These are phyloP conservation scores for Araneus ventricosus DNA, from an alignment of 1,140 invertebrate genomes.

Conservation along the genomic window DNA sequence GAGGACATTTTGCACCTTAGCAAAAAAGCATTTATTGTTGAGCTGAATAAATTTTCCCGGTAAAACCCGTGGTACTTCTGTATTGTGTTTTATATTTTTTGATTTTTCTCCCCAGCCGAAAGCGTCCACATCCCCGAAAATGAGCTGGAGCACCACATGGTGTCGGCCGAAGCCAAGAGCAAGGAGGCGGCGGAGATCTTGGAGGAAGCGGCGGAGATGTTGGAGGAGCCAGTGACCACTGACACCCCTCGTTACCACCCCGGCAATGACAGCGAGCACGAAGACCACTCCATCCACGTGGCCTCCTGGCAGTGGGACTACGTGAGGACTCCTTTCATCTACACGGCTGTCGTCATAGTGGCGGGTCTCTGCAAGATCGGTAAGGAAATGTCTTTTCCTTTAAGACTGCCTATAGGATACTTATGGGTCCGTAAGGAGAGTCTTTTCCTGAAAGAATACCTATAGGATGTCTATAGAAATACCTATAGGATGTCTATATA, in stretches of 20 bases:
- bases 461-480: too few species aligned
- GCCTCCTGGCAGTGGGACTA: conserved; percentile 82
- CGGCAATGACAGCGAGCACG: not conserved
- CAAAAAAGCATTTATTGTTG: not conserved
- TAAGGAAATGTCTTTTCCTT: conserved; percentile 78
- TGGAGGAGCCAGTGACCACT: not conserved
- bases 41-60: not conserved
- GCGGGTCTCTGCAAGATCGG: conserved; percentile 84
- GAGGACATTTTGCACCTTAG: not conserved
- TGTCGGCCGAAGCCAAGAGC: not conserved
- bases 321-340: conserved; percentile 83
- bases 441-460: too few species aligned
- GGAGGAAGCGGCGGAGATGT: too few species aligned
- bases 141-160: conserved; percentile 38
- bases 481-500: too few species aligned
- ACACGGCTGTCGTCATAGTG: conserved; percentile 83
- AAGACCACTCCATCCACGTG: conserved; percentile 79
- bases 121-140: conserved; percentile 39
- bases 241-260: not conserved
- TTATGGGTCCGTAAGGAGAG: too few species aligned
- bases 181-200: not conserved
- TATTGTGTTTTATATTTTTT: not conserved
- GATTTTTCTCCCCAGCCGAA: conserved; percentile 23
- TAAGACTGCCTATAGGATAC: too few species aligned
- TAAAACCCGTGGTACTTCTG: not conserved